Conservation (phyloP, 2,113 vertebrate genomes). For the Dunckerocampus dactyliophorus region DNA sequence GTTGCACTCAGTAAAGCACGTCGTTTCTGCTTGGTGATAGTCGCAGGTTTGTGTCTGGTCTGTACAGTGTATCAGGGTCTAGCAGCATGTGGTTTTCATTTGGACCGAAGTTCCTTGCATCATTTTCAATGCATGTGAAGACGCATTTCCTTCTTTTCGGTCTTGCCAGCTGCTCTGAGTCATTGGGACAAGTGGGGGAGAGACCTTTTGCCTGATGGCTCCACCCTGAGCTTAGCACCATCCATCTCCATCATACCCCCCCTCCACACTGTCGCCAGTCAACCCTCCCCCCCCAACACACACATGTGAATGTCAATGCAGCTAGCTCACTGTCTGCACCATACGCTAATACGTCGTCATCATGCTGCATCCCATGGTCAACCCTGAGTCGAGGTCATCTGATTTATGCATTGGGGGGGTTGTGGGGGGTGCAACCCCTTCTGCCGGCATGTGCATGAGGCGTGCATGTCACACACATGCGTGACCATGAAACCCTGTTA, state of each 20-base stretch:
- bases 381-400: conserved; percentile 69
- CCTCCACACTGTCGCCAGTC: conserved; percentile 26
- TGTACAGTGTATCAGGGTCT: conserved; percentile 46
- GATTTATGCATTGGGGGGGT: conserved; percentile 65
- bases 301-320: conserved; percentile 60
- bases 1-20: no score
- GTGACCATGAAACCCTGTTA: conserved; percentile 53
- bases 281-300: conserved; percentile 32
- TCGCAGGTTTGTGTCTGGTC: conserved; percentile 34
- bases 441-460: background rate
- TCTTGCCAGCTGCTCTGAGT: conserved; percentile 42
- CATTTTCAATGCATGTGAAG: conserved; percentile 33
- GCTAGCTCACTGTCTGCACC: conserved; percentile 45
- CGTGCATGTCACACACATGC: conserved; percentile 16
- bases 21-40: conserved; percentile 39
- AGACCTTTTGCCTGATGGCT: conserved; percentile 54
- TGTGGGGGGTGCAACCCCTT: conserved; percentile 29
- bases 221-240: conserved; percentile 60
- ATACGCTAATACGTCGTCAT: conserved; percentile 57
- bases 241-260: conserved; percentile 67
- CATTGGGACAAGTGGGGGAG: conserved; percentile 41
- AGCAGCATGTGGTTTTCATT: conserved; percentile 67
- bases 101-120: conserved; percentile 42
- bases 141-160: conserved; percentile 18
- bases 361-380: conserved; percentile 53